phyloP scores from a whole-genome alignment of 2,888 invertebrate species.

The Punctoribates punctum region DNA sequence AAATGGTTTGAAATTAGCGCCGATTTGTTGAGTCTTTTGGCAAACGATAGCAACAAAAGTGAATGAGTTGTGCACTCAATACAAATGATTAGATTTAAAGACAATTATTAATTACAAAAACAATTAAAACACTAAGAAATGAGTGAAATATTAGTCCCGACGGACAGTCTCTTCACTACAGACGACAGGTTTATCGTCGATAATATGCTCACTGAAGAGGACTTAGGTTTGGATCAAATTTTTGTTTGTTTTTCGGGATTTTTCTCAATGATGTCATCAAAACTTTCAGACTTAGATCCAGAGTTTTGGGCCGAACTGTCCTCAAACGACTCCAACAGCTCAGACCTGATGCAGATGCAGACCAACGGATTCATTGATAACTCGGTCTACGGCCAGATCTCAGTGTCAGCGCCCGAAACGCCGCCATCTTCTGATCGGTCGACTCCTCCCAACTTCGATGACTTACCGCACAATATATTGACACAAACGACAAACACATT shows the following conservation, averaged over 20 bases:
- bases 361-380: background rate
- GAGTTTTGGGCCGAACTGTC: background rate
- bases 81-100: too few relatives aligned
- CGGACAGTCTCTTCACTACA: background rate
- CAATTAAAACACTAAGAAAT: background rate
- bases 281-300: constrained; percentile 15
- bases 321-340: background rate
- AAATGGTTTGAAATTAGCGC: background rate
- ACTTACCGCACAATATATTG: background rate
- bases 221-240: constrained; percentile 40
- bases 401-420: constrained; percentile 27
- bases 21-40: background rate
- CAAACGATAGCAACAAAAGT: background rate
- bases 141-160: constrained; percentile 10
- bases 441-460: constrained; percentile 31
- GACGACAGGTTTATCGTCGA: constrained; percentile 44
- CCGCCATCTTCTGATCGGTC: constrained; percentile 30
- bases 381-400: background rate
- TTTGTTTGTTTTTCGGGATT: background rate
- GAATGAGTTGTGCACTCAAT: background rate
- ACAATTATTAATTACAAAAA: background rate
- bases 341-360: background rate
- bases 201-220: constrained; percentile 46
- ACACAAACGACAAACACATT: background rate
- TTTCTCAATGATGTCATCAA: background rate